Evolutionary conservation across 2,888 invertebrate genomes (phyloP), one percentile per base, ranked within the genome.

Genomic region (Zaprionus lineosus): DNA sequence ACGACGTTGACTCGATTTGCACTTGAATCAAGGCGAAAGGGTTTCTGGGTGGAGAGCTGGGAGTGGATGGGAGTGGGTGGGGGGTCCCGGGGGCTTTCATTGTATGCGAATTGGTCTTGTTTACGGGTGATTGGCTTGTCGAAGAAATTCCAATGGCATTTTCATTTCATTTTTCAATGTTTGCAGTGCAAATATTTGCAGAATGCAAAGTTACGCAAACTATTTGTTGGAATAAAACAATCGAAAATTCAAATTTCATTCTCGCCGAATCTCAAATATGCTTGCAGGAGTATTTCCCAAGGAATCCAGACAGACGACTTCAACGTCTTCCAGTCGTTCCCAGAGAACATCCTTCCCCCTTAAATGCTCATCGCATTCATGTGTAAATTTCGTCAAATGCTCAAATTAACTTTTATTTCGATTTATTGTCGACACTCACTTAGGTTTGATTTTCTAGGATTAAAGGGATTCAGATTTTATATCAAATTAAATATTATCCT

Each of bases 1-100:
- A 55, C 65, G 36, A 57, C 43, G 51, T 57, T 66, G 62, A 58
- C 67, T 74, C 76, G 68, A 69, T 75, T 75, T 79, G 62, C 79
- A 70, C 70, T 73, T 62, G 55, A 60, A 37, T 5, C 21, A n/a
- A n/a, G n/a, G 14, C 33, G 3, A 48, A 41, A 62, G 50, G 34
- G 29, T 41, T 47, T 7, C 5, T 5, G 0, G 19, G 16, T 16
- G 12, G 19, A 8, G 11, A n/a, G 18, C 4, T 3, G 7, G 6
- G 4, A 3, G 5, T 7, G 12, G 4, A 16, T 6, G 9, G 7
- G 28, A 18, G 15, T 15, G 18, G 9, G 5, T 12, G 8, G 2
- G 21, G 19, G 5, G 26, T n/a, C n/a, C n/a, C n/a, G n/a, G 34
- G 12, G 4, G 8, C 4, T 9, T 2, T 21, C n/a, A 28, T 7